These are phyloP conservation scores for Synodontis membranacea DNA, from an alignment of 2,113 vertebrate genomes.

Conservation along the genomic window DNA sequence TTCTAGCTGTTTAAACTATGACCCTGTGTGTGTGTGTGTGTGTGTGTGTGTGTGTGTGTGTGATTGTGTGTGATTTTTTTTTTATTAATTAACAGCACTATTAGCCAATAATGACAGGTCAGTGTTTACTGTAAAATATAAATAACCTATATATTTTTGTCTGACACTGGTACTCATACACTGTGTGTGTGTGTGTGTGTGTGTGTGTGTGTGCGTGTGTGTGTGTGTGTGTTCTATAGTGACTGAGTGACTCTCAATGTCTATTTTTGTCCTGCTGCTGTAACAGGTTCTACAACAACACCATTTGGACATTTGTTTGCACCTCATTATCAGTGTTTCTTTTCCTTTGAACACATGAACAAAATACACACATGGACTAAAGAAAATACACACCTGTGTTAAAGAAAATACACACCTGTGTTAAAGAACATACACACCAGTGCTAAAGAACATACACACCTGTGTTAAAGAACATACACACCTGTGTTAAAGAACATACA, in stretches of 20 bases:
- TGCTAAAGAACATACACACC: background rate
- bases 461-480: background rate
- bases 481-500: background rate
- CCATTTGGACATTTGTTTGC: background rate
- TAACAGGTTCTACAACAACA: background rate
- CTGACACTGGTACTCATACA: background rate
- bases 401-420: too few species aligned
- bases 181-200: slow-evolving; percentile 11
- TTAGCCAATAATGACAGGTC: too few species aligned
- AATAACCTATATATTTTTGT: too few species aligned
- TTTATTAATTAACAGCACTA: too few species aligned
- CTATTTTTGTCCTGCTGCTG: background rate
- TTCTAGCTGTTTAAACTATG: background rate
- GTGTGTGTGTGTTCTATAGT: too few species aligned
- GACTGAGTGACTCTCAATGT: background rate
- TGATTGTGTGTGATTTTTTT: too few species aligned
- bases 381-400: background rate
- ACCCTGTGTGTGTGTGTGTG: background rate
- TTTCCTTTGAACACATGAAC: background rate
- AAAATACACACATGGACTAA: too few species aligned
- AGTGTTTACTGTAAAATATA: too few species aligned
- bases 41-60: background rate
- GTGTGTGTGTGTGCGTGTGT: background rate
- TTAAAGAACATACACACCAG: background rate
- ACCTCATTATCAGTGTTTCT: background rate